Percentiles rank a stretch among this genome's conserved stretches.
Evolutionary conservation across 1,140 invertebrate genomes (phyloP).

Genomic region (Philaenus spumarius): DNA sequence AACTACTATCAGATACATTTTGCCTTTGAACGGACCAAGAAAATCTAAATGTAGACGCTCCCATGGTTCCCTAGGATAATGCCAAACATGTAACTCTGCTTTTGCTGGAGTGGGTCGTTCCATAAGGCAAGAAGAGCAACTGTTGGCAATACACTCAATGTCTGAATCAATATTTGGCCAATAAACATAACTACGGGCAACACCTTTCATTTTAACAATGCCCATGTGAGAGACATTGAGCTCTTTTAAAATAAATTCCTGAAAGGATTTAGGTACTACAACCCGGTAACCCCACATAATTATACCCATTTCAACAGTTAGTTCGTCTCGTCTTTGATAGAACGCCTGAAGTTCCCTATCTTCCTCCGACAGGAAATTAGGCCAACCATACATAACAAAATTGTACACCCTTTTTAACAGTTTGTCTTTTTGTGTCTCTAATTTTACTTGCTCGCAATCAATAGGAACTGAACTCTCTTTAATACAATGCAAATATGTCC

Average conservation of each 20-base stretch:
- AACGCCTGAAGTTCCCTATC: background rate
- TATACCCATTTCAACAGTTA: background rate
- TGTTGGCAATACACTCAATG: background rate
- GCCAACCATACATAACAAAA: background rate
- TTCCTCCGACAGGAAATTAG: too few species aligned
- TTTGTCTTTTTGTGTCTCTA: constrained; percentile 9
- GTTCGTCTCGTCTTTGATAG: constrained; percentile 9
- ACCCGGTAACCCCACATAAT: constrained; percentile 12
- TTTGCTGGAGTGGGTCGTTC: background rate
- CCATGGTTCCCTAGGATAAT: background rate
- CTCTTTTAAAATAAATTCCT: too few species aligned
- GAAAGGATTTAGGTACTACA: constrained; percentile 13
- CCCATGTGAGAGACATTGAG: constrained; percentile 1
- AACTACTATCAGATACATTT: background rate
- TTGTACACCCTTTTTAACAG: background rate
- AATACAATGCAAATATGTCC: constrained; percentile 11
- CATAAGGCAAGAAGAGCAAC: background rate
- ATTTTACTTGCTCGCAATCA: background rate
- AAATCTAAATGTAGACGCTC: too few species aligned
- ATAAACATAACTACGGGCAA: constrained; percentile 11
- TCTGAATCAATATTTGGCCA: too few species aligned
- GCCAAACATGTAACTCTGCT: background rate
- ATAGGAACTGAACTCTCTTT: constrained; percentile 1
- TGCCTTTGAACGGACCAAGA: background rate
- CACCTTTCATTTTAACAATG: constrained; percentile 1